Evolutionary conservation across 2,113 vertebrate species (phyloP).

Genomic region (Tauraco erythrolophus): DNA sequence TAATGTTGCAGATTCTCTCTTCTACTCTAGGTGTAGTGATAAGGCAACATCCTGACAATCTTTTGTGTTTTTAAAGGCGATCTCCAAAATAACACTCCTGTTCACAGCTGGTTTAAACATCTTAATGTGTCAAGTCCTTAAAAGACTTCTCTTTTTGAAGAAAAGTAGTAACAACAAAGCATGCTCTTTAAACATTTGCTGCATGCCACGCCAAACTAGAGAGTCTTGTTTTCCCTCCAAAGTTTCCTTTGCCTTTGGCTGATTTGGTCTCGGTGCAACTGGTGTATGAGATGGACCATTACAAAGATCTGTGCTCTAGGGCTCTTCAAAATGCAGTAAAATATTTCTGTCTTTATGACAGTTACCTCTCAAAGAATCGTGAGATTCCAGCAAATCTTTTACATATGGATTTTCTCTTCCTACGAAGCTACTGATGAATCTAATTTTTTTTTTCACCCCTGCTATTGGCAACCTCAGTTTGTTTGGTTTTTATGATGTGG

Average conservation of each 20-base stretch:
- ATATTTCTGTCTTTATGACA: background rate
- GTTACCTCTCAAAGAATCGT: background rate
- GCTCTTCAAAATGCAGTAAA: constrained; percentile 11
- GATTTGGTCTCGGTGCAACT: constrained; percentile 29
- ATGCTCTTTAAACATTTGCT: constrained; percentile 21
- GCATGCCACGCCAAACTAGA: background rate
- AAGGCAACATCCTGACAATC: background rate
- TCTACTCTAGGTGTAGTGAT: background rate
- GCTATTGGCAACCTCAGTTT: background rate
- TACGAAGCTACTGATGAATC: constrained; percentile 14
- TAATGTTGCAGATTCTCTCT: background rate
- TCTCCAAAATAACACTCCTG: background rate
- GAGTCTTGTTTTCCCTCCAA: constrained; percentile 1
- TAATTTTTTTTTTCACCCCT: background rate
- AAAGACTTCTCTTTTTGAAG: background rate
- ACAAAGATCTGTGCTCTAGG: background rate
- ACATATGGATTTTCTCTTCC: background rate
- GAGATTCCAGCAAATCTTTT: background rate
- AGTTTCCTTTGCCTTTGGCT: constrained; percentile 37
- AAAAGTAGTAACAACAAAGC: background rate
- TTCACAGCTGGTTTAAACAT: background rate
- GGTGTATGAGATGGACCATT: background rate
- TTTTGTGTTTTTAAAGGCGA: background rate
- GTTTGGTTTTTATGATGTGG: background rate
- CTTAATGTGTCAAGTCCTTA: background rate